Evolutionary conservation across 2,888 invertebrate species (phyloP).

Genomic region (Podabrus alpinus): DNA sequence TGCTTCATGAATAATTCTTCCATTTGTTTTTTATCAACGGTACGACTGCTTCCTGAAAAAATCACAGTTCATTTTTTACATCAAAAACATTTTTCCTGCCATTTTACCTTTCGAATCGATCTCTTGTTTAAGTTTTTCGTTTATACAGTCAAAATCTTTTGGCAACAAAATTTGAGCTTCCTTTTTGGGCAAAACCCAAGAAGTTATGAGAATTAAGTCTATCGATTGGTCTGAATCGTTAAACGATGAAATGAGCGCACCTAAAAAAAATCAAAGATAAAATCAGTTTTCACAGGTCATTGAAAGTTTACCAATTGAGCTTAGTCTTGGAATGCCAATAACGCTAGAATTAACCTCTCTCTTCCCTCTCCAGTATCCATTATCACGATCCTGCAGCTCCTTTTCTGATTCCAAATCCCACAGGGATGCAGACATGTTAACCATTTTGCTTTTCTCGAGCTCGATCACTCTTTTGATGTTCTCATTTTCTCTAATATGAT

Average conservation of each 20-base stretch:
- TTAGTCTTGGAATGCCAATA: constrained; percentile 45
- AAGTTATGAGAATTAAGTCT: constrained; percentile 74
- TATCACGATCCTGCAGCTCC: constrained; percentile 56
- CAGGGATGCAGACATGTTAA: constrained; percentile 50
- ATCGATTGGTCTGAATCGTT: constrained; percentile 53
- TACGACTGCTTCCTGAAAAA: constrained; percentile 41
- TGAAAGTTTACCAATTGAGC: constrained; percentile 49
- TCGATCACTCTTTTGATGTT: constrained; percentile 47
- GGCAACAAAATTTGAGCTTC: constrained; percentile 62
- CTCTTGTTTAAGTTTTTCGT: constrained; percentile 51
- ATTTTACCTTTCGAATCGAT: constrained; percentile 41
- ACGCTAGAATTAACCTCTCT: constrained; percentile 37
- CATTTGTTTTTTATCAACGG: constrained; percentile 44
- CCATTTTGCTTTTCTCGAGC: constrained; percentile 42
- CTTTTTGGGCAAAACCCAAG: constrained; percentile 71
- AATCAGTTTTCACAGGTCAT: no score
- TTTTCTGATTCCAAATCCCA: constrained; percentile 65
- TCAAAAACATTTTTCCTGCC: not conserved
- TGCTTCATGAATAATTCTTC: constrained; percentile 50
- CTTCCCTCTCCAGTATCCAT: constrained; percentile 48
- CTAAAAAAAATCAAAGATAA: constrained; percentile 34
- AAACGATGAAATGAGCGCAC: constrained; percentile 44
- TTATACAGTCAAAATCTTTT: constrained; percentile 69
- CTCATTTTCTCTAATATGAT: constrained; percentile 48
- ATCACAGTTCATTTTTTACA: not conserved